Base-by-base conservation (phyloP, 2,797 vertebrate species). In the Hydrolagus colliei region DNA sequence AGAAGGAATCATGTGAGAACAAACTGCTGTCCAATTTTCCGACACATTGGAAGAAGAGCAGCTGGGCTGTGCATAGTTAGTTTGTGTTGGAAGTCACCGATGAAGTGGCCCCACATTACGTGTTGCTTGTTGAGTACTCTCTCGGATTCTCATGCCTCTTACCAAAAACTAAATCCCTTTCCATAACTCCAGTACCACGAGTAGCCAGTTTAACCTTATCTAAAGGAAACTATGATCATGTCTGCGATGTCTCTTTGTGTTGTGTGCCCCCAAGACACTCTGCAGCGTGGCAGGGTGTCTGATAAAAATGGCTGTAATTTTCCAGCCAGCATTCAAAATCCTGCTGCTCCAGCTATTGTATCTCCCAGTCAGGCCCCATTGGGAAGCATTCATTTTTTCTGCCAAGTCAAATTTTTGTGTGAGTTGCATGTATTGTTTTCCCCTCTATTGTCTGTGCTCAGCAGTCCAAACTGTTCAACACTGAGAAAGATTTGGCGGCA, bases 401-500 rank as follows among this genome's bases (percentile, higher is more conserved):
- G 65, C 79, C n/a, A 63, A 68, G 16, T 41, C 65, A 68, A 7
- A 20, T 68, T 35, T 68, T 80, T 82, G 16, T 67, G 41, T 18
- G 79, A 68, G 63, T 68, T 68, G 68, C 67, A 35, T 68, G 32
- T 20, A 68, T 41, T 65, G 68, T 7, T 10, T 20, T 80, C 62
- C 13, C 78, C 65, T 14, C 32, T 32, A 80, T 71, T 84, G 12
- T 68, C 27, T 84, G 35, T 84, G 18, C 71, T 84, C 71, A 84
- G 27, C 71, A 71, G 67, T 84, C 78, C 32, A 8, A 84, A 68
- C 13, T 84, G 63, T 68, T 41, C 11, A 82, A 32, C n/a, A 32
- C 79, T 68, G 63, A 16, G 41, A 82, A 82, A 41, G 27, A 82
- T 82, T 79, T 82, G 67, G 61, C 20, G 67, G 27, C 68, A 32